phyloP scores from a whole-genome alignment of 2,888 invertebrate genomes.

The Alloscopus bannaensis region DNA sequence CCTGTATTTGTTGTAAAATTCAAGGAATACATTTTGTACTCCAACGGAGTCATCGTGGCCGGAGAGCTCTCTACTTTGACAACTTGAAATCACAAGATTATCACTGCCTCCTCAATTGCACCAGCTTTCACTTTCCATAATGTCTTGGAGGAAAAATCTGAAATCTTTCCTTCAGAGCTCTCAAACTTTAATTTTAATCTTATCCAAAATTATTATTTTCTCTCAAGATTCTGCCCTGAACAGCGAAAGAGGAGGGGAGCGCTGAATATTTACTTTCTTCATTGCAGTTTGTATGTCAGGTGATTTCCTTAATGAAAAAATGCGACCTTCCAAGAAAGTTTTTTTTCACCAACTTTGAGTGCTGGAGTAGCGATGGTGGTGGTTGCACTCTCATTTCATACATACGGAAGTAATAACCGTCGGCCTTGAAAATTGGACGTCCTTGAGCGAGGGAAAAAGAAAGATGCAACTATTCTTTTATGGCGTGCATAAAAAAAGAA shows the following conservation, averaged over 20 bases:
- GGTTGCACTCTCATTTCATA: neutral
- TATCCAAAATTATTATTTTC: slow-evolving; percentile 14
- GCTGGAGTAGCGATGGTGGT: too few species aligned
- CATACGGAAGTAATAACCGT: slow-evolving; percentile 13
- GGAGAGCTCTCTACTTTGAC: too few species aligned
- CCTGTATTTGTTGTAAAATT: neutral
- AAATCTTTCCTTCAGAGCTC: neutral
- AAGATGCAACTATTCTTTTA: slow-evolving; percentile 18
- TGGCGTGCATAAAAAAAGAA: slow-evolving; percentile 2
- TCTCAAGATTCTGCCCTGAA: neutral
- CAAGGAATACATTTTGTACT: too few species aligned
- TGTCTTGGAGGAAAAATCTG: neutral
- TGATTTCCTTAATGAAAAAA: slow-evolving; percentile 23
- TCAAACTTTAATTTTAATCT: slow-evolving; percentile 16
- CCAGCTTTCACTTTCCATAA: neutral
- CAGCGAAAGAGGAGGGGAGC: slow-evolving; percentile 4
- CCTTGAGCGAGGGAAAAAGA: slow-evolving; percentile 15
- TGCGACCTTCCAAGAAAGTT: neutral
- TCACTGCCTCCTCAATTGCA: neutral
- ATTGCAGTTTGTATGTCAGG: slow-evolving; percentile 5
- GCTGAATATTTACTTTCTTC: neutral
- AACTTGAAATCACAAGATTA: too few species aligned
- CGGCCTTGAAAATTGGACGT: slow-evolving; percentile 32
- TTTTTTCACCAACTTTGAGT: too few species aligned
- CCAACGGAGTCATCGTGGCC: too few species aligned